Conservation (phyloP, 2,888 invertebrate species). For the Steinernema carpocapsae region DNA sequence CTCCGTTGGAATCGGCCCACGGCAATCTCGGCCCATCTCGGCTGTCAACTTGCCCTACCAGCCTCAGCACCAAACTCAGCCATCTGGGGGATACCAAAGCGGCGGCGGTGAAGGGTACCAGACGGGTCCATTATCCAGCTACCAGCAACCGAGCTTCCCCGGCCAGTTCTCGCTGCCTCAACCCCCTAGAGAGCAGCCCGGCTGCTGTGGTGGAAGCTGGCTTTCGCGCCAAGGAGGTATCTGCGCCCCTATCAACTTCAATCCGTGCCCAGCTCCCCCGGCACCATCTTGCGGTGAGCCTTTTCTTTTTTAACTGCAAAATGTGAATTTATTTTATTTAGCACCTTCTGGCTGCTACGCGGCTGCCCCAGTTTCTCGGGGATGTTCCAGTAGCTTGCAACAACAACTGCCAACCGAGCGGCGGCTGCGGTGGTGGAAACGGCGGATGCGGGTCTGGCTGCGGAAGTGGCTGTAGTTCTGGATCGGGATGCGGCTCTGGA, state of each 20-base stretch:
- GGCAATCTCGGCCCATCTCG: background rate
- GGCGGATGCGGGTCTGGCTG: background rate
- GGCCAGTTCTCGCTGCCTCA: background rate
- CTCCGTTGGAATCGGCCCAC: conserved; percentile 7
- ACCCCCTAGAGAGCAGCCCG: conserved; percentile 5
- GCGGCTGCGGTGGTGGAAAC: background rate
- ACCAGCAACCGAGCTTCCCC: background rate
- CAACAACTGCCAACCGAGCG: too few relatives aligned
- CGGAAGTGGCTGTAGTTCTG: background rate
- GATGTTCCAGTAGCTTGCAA: background rate
- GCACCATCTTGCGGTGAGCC: background rate
- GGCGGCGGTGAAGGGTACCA: background rate
- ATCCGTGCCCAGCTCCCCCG: conserved; percentile 7
- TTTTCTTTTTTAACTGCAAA: background rate
- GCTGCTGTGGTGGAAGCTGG: conserved; percentile 47
- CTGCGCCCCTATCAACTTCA: conserved; percentile 44
- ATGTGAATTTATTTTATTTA: background rate
- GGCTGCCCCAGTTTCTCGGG: background rate
- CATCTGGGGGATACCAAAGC: conserved; percentile 4
- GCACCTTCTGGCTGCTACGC: conserved; percentile 16
- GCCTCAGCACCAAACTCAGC: background rate
- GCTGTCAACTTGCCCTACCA: background rate
- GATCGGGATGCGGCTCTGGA: background rate
- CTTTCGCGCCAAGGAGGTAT: conserved; percentile 44
- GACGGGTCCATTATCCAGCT: background rate